phyloP scores from a whole-genome alignment of 2,797 vertebrate species.

The Enteromius radiatus region DNA sequence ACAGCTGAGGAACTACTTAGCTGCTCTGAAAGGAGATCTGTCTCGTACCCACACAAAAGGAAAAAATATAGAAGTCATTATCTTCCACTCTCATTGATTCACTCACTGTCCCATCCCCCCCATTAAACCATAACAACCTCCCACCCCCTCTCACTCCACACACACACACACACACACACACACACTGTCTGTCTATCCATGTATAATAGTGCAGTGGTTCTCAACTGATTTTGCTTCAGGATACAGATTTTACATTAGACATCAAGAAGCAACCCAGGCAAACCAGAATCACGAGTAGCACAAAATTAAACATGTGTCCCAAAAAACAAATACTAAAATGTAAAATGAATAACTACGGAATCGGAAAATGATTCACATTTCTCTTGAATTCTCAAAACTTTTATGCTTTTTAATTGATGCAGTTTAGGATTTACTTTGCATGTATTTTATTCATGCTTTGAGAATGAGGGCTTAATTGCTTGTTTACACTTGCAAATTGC shows the following conservation, averaged over 20 bases:
- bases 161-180: neutral
- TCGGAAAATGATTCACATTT: neutral
- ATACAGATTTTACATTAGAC: conserved; percentile 9
- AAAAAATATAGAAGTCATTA: conserved; percentile 42
- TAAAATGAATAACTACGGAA: neutral
- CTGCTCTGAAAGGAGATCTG: conserved; percentile 44
- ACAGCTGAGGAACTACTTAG: conserved; percentile 33
- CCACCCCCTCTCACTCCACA: conserved; percentile 5
- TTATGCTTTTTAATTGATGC: too few relatives aligned
- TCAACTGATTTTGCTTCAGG: conserved; percentile 24
- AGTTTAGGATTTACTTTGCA: neutral
- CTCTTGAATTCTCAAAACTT: neutral
- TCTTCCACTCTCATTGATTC: conserved; percentile 40
- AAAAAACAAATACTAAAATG: neutral
- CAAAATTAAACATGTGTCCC: neutral
- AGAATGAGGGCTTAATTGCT: neutral
- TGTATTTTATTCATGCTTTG: neutral
- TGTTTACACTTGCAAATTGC: neutral
- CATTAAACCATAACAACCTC: conserved; percentile 34
- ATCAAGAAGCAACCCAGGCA: neutral
- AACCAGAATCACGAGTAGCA: neutral
- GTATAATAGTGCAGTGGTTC: conserved; percentile 32
- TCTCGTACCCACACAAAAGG: conserved; percentile 46
- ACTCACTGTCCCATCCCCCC: conserved; percentile 37
- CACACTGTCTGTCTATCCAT: neutral